Percentiles rank a stretch among this genome's conserved stretches.
phyloP scores from a whole-genome alignment of 2,113 vertebrate genomes.

The Chionodraco myersi region DNA sequence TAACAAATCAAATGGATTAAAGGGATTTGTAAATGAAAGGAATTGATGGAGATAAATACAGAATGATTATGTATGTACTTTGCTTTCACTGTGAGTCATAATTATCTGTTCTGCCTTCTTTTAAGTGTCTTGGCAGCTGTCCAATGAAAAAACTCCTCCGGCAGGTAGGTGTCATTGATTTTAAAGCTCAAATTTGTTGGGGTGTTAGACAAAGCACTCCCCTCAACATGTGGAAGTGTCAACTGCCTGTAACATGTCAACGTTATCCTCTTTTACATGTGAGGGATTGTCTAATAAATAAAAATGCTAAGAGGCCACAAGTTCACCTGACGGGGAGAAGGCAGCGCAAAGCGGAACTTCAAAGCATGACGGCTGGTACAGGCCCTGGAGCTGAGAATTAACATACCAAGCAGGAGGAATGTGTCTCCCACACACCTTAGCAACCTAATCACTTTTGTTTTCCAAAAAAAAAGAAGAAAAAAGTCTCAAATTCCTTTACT shows the following conservation, averaged over 20 bases:
- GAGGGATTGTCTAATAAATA: conserved; percentile 78
- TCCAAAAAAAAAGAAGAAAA: background rate
- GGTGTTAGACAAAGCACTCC: conserved; percentile 72
- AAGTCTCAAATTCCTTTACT: conserved; percentile 6
- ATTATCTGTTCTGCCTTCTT: conserved; percentile 66
- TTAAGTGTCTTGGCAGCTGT: conserved; percentile 63
- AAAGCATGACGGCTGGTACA: conserved; percentile 70
- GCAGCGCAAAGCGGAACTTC: conserved; percentile 57
- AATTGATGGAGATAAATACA: conserved; percentile 28
- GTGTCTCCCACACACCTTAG: conserved; percentile 72
- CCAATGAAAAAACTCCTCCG: conserved; percentile 75
- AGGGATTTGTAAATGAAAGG: conserved; percentile 39
- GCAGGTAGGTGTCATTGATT: conserved; percentile 76
- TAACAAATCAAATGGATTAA: conserved; percentile 27
- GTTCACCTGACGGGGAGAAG: conserved; percentile 68
- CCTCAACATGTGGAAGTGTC: conserved; percentile 55
- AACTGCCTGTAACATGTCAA: conserved; percentile 74
- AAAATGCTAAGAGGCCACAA: conserved; percentile 64
- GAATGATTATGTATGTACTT: conserved; percentile 36
- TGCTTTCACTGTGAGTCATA: conserved; percentile 51
- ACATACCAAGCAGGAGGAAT: conserved; percentile 79
- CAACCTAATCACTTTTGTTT: conserved; percentile 60
- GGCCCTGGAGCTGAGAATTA: conserved; percentile 77
- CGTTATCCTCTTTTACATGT: conserved; percentile 74
- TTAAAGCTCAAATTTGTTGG: conserved; percentile 80